Evolutionary conservation across 2,888 invertebrate species (phyloP).

Genomic region (Lumbricus terrestris): DNA sequence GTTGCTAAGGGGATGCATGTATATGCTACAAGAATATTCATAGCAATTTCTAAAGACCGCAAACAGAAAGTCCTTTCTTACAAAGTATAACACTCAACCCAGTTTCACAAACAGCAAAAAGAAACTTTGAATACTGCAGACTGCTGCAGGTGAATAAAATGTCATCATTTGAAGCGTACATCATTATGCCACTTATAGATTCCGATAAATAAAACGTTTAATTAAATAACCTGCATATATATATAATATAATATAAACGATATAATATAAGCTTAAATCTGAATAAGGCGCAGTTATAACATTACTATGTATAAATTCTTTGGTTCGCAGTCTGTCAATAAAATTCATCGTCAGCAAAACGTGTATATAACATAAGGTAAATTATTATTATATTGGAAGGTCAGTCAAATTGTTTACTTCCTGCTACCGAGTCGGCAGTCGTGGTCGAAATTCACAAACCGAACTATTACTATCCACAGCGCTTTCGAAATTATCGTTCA

Average conservation of each 20-base stretch:
- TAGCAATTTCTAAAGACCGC: neutral
- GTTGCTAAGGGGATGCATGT: neutral
- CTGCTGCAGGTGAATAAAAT: too few relatives aligned
- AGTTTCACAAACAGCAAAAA: neutral
- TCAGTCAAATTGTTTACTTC: neutral
- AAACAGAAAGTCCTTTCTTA: neutral
- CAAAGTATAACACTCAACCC: neutral
- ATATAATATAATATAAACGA: too few relatives aligned
- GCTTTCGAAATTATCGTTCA: neutral
- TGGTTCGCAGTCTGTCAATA: neutral
- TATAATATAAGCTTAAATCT: too few relatives aligned
- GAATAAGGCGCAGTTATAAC: neutral
- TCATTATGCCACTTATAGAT: neutral
- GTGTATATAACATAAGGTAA: neutral
- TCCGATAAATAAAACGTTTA: neutral
- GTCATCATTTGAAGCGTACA: neutral
- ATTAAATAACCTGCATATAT: neutral
- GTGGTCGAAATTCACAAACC: conserved; percentile 14
- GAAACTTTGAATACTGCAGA: neutral
- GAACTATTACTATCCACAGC: too few relatives aligned
- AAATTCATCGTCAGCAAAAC: neutral
- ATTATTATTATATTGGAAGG: neutral
- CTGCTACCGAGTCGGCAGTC: conserved; percentile 22
- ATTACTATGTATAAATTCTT: neutral
- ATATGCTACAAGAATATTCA: neutral